Evolutionary conservation across 2,797 vertebrate species (phyloP), one percentile per base, ranked within the genome.

Genomic region (Peromyscus aztecus): DNA sequence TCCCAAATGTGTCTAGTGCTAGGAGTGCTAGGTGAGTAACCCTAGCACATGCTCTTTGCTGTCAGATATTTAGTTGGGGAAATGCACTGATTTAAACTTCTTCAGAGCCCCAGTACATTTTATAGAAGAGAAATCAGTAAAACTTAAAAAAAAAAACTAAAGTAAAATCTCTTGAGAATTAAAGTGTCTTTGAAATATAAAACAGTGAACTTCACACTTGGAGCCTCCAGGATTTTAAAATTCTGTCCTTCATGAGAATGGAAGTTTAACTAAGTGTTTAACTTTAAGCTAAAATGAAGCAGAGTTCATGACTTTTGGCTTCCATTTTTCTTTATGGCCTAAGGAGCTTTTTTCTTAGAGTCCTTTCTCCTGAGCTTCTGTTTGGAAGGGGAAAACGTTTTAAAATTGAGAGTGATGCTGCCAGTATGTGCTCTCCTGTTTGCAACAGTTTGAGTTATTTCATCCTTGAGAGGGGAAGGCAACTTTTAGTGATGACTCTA

Each of bases 181-280:
- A 85, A 88, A 94, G 88, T 10, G 71, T 57, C 95, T 94, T 80
- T 89, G 43, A 81, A 84, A 76, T 85, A 84, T 63, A 80, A 95
- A 95, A 94, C 84, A 21, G 80, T 71, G 23, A 87, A 80, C 14
- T 67, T 94, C 69, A 71, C 6, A 71, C 8, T 24, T 31, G 65
- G 29, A 92, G 40, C 29, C 75, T 86, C 63, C 13, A 57, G 37
- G 46, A 87, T 92, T 90, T 94, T 59, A 16, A 81, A 92, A 92
- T 80, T 27, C 17, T 21, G 71, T 81, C 34, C 43, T 65, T 94
- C 57, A 11, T 34, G 76, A 88, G 57, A 63, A 49, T 4, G 90
- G 91, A 88, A 95, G 31, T 92, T 37, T 93, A 86, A 69, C 65
- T 82, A 52, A 34, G 1, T 75, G 16, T 83, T 94, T 96, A 80